These are phyloP conservation scores for Melinaea marsaeus DNA, from an alignment of 2,888 invertebrate genomes.

Conservation along the genomic window DNA sequence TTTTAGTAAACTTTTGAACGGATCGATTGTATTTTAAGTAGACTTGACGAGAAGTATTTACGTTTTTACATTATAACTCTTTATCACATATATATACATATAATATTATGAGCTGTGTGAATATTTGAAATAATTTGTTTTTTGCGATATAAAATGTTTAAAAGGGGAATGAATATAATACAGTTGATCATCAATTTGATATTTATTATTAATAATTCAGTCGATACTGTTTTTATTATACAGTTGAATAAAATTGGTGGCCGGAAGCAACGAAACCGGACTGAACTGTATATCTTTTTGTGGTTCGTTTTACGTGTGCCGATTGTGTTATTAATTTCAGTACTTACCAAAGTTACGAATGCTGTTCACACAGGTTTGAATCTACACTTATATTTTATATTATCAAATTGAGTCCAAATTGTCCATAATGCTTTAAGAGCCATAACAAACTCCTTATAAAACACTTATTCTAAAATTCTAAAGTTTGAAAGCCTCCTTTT, in stretches of 20 bases:
- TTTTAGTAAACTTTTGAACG: background rate
- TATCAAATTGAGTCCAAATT: background rate
- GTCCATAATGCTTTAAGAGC: too few relatives aligned
- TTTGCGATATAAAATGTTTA: background rate
- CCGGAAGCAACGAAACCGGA: slow-evolving; percentile 33
- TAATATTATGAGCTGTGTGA: background rate
- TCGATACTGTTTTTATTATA: slow-evolving; percentile 26
- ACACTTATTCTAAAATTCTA: too few relatives aligned
- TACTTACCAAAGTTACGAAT: slow-evolving; percentile 20
- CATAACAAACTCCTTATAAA: background rate
- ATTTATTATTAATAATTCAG: slow-evolving; percentile 16
- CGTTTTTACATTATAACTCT: background rate
- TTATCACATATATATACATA: background rate
- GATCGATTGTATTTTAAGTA: background rate
- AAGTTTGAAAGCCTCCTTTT: too few relatives aligned
- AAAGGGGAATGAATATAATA: background rate
- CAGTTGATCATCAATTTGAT: slow-evolving; percentile 4
- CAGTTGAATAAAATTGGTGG: slow-evolving; percentile 22
- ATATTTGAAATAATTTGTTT: too few relatives aligned
- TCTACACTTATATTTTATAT: background rate
- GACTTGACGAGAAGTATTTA: background rate
- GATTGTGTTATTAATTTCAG: slow-evolving; percentile 31
- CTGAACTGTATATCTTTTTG: slow-evolving; percentile 32
- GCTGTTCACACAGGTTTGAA: slow-evolving; percentile 16
- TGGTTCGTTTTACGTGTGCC: slow-evolving; percentile 31